A percentile compares a stretch with the other conserved stretches of the same genome.
These are phyloP conservation scores for Adelphocoris suturalis DNA, from an alignment of 2,888 invertebrate species.

Conservation along the genomic window DNA sequence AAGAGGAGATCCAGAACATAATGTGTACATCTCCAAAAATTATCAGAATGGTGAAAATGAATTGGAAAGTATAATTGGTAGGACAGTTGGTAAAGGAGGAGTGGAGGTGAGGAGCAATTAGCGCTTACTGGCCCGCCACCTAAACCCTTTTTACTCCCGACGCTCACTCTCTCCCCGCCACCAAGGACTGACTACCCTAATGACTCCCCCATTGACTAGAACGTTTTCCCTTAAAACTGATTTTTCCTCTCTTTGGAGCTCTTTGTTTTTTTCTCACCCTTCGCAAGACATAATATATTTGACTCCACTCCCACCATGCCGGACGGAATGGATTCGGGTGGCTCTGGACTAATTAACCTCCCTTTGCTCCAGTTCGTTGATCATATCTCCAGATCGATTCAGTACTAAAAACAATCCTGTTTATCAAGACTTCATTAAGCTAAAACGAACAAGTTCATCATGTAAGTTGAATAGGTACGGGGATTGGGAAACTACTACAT, in stretches of 20 bases:
- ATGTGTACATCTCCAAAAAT: too few species aligned
- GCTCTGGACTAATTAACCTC: slow-evolving; percentile 1
- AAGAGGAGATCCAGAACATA: too few species aligned
- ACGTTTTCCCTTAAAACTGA: slow-evolving; percentile 45
- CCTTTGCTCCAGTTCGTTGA: neutral
- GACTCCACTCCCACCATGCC: neutral
- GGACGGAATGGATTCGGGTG: neutral
- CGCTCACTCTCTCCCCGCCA: slow-evolving; percentile 16
- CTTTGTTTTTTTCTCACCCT: neutral
- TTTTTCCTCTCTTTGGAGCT: slow-evolving; percentile 18
- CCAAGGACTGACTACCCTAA: slow-evolving; percentile 43
- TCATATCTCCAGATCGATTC: neutral
- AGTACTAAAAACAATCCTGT: too few species aligned
- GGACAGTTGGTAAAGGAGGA: neutral
- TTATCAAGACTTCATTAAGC: too few species aligned
- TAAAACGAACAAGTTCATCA: too few species aligned
- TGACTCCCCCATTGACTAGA: slow-evolving; percentile 34
- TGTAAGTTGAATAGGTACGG: too few species aligned
- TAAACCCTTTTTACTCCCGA: slow-evolving; percentile 8
- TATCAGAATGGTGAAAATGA: too few species aligned
- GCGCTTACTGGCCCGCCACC: slow-evolving; percentile 17
- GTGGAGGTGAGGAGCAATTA: slow-evolving; percentile 49
- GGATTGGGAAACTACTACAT: too few species aligned
- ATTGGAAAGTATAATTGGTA: slow-evolving; percentile 4
- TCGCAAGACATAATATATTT: slow-evolving; percentile 30